These are phyloP conservation scores for Pimephales promelas DNA, from an alignment of 2,113 vertebrate species.

Conservation along the genomic window DNA sequence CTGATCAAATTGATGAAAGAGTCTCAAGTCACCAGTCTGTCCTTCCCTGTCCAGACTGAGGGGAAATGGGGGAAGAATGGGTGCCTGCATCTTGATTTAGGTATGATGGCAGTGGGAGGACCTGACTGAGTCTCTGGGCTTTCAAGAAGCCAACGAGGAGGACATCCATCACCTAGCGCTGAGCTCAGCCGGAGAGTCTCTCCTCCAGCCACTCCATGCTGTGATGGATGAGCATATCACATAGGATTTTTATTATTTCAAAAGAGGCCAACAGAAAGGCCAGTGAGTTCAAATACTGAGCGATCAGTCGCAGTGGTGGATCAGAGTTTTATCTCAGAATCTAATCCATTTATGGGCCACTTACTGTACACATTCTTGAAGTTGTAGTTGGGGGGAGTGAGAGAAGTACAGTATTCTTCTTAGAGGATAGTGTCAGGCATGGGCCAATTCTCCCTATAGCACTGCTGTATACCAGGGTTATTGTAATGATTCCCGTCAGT, in stretches of 20 bases:
- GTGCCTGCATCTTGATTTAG: slow-evolving; percentile 57
- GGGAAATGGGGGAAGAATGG: slow-evolving; percentile 45
- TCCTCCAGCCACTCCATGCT: slow-evolving; percentile 38
- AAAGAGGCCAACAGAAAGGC: slow-evolving; percentile 55
- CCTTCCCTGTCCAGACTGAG: slow-evolving; percentile 49
- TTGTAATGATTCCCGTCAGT: no score
- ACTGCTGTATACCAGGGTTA: neutral
- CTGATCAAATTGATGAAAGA: slow-evolving; percentile 45
- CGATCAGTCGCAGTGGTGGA: slow-evolving; percentile 35
- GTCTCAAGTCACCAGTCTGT: slow-evolving; percentile 25
- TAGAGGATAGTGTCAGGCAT: neutral
- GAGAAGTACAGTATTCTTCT: slow-evolving; percentile 14
- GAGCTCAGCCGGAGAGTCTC: slow-evolving; percentile 50
- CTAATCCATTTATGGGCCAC: slow-evolving; percentile 45
- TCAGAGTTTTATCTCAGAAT: slow-evolving; percentile 45
- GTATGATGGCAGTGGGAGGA: slow-evolving; percentile 47
- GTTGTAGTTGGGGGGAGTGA: slow-evolving; percentile 5
- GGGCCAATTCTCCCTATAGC: neutral
- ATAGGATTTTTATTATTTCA: slow-evolving; percentile 59
- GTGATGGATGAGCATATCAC: slow-evolving; percentile 58
- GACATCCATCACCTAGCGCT: slow-evolving; percentile 49
- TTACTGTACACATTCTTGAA: slow-evolving; percentile 28
- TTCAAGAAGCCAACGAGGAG: slow-evolving; percentile 50
- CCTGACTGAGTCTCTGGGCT: slow-evolving; percentile 50
- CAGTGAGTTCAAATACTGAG: slow-evolving; percentile 49